Evolutionary conservation across 2,797 vertebrate species (phyloP).

Genomic region (Morus bassanus): DNA sequence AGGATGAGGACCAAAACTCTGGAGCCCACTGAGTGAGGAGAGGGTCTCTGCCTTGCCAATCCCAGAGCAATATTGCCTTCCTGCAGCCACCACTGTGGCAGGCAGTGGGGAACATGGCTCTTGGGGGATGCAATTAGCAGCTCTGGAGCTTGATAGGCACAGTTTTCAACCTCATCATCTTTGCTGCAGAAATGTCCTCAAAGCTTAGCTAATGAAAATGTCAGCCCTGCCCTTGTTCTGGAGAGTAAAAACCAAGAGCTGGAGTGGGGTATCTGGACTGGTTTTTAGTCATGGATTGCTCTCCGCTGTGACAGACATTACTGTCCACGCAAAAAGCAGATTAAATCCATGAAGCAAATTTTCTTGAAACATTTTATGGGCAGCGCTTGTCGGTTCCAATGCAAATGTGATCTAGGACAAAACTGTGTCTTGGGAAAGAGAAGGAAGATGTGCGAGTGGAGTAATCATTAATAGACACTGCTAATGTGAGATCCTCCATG

Average conservation of each 20-base stretch:
- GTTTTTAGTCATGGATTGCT: not conserved
- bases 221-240: not conserved
- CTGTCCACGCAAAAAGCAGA: not conserved
- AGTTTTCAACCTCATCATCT: not conserved
- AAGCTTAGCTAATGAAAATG: not conserved
- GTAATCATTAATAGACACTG: not conserved
- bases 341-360: not conserved
- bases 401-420: not conserved
- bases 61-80: not conserved
- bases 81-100: not conserved
- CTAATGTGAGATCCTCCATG: rapidly evolving
- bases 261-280: not conserved
- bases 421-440: not conserved
- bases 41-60: not conserved
- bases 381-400: not conserved
- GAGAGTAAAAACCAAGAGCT: not conserved
- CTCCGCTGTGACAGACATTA: not conserved
- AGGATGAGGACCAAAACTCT: not conserved
- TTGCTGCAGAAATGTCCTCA: not conserved
- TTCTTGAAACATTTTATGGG: not conserved
- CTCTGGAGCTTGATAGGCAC: not conserved
- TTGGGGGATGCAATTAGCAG: rapidly evolving
- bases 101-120: rapidly evolving
- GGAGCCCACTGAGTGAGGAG: not conserved
- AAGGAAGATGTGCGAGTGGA: not conserved